A percentile compares a stretch with the other conserved stretches of the same genome.
These are phyloP conservation scores for Eonycteris spelaea DNA, from an alignment of 2,113 vertebrate genomes.

Conservation along the genomic window DNA sequence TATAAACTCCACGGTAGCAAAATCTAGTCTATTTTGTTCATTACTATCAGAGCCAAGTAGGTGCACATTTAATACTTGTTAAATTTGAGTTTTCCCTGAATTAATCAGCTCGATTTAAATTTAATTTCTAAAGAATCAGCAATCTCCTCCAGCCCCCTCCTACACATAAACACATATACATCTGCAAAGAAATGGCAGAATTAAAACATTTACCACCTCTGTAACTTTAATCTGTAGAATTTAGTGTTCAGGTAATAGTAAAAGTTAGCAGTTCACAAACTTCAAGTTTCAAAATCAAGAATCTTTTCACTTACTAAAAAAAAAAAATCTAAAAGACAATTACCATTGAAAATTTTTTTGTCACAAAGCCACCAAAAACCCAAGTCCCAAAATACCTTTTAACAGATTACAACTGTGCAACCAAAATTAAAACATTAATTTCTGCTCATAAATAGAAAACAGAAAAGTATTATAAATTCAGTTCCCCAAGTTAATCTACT, in stretches of 20 bases:
- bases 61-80: background rate
- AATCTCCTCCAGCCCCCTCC: no score
- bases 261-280: background rate
- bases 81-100: background rate
- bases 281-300: slow-evolving; percentile 22
- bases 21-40: background rate
- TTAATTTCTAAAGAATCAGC: slow-evolving; percentile 36
- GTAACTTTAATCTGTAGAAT: background rate
- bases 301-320: background rate
- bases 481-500: slow-evolving; percentile 67
- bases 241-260: background rate
- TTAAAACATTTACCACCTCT: background rate
- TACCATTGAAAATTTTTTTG: background rate
- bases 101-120: background rate
- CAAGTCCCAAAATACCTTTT: background rate
- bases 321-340: background rate
- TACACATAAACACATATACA: background rate
- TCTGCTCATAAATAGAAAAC: background rate
- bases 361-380: slow-evolving; percentile 43
- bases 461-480: slow-evolving; percentile 41
- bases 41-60: background rate
- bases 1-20: background rate
- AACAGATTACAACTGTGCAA: background rate
- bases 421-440: slow-evolving; percentile 55
- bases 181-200: background rate